Conservation (phyloP, 2,888 invertebrate species). For the Drosophila sordidula region DNA sequence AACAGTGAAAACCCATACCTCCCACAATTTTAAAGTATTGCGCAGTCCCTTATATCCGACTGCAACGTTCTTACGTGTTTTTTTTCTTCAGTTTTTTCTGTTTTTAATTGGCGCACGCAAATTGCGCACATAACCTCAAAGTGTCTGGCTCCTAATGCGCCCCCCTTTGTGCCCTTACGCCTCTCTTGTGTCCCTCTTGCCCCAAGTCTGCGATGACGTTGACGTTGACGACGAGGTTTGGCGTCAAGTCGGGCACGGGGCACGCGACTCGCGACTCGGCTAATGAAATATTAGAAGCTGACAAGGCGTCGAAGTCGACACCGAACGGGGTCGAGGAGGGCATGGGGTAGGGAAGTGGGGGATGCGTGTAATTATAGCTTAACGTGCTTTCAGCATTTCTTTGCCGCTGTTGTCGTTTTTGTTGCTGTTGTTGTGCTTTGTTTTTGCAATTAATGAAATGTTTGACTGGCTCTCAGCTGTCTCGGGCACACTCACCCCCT, state of each 20-base stretch:
- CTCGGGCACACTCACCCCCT: neutral
- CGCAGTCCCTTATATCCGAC: too few species aligned
- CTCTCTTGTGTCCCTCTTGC: neutral
- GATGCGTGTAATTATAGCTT: conserved; percentile 62
- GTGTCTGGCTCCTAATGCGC: conserved; percentile 26
- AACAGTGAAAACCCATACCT: too few species aligned
- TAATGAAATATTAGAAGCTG: conserved; percentile 76
- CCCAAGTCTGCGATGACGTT: conserved; percentile 28
- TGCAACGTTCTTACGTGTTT: neutral
- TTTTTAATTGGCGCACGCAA: conserved; percentile 72
- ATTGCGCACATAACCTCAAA: conserved; percentile 75
- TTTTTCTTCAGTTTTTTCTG: conserved; percentile 23
- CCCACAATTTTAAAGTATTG: too few species aligned
- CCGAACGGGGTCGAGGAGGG: conserved; percentile 4
- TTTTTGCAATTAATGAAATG: conserved; percentile 60
- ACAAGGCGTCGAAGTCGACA: conserved; percentile 65
- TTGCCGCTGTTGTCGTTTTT: conserved; percentile 17
- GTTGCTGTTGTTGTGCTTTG: conserved; percentile 21
- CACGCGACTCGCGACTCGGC: conserved; percentile 53
- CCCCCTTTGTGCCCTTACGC: neutral
- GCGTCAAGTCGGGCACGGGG: conserved; percentile 23
- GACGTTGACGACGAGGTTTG: conserved; percentile 27
- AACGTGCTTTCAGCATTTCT: conserved; percentile 52
- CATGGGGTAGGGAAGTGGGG: neutral
- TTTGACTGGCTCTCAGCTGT: conserved; percentile 37